phyloP scores from a whole-genome alignment of 2,113 vertebrate genomes.

The Paradoxurus hermaphroditus region DNA sequence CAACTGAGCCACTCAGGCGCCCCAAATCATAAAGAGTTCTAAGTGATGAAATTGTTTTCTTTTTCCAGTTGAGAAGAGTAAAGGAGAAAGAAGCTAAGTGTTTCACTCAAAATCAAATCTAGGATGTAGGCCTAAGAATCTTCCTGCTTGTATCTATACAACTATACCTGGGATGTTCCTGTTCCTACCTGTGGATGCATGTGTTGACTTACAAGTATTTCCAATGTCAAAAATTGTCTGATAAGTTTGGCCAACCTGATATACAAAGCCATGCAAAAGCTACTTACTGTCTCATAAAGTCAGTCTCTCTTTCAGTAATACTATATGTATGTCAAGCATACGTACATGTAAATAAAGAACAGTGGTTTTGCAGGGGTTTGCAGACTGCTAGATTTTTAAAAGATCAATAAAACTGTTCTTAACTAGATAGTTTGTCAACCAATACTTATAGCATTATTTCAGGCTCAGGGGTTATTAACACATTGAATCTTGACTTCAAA shows the following conservation, averaged over 20 bases:
- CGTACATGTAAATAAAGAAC: neutral
- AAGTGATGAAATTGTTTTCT: neutral
- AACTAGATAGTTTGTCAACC: neutral
- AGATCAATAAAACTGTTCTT: neutral
- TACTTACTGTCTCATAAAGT: neutral
- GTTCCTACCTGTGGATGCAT: neutral
- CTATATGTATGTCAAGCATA: neutral
- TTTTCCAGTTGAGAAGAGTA: neutral
- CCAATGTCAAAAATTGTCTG: neutral
- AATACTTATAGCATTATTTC: neutral
- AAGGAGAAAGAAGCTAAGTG: neutral
- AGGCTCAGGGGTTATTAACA: neutral
- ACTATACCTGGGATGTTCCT: neutral
- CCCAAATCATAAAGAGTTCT: neutral
- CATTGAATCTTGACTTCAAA: neutral
- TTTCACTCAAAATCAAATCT: neutral
- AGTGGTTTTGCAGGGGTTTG: neutral
- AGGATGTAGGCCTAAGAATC: neutral
- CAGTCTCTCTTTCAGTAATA: neutral
- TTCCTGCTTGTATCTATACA: neutral
- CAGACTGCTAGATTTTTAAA: neutral
- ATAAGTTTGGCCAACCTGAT: neutral
- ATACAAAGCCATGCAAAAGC: neutral
- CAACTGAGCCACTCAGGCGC: too few relatives aligned
- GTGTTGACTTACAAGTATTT: neutral